phyloP scores from a whole-genome alignment of 30 jellyfish, hydroid and myxozoan genomes.

The Nemopilema nomurai region DNA sequence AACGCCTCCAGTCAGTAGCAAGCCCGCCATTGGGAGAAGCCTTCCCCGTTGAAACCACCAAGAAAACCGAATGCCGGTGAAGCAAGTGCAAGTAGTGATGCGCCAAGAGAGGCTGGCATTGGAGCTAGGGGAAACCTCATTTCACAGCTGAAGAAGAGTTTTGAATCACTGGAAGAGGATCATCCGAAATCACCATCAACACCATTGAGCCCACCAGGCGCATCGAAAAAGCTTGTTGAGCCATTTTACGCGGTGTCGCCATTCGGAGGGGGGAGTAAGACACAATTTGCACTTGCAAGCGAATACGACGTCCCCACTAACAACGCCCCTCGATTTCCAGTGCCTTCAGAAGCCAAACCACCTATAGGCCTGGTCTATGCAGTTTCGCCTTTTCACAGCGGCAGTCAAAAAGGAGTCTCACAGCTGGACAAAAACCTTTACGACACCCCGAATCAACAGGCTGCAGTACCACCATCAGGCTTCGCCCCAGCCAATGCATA shows the following conservation, averaged over 20 bases:
- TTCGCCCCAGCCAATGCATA: slow-evolving; percentile 21
- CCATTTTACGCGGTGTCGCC: slow-evolving; percentile 65
- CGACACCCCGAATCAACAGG: slow-evolving; percentile 36
- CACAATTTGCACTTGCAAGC: slow-evolving; percentile 30
- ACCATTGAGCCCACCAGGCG: slow-evolving; percentile 7
- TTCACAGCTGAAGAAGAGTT: slow-evolving; percentile 65
- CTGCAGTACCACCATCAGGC: not conserved
- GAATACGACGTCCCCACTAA: slow-evolving; percentile 59
- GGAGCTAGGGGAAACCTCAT: slow-evolving; percentile 30
- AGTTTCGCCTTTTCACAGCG: slow-evolving; percentile 68
- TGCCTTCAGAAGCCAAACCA: slow-evolving; percentile 12
- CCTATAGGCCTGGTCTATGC: slow-evolving; percentile 47
- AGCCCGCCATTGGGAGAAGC: slow-evolving; percentile 38
- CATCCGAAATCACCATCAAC: slow-evolving; percentile 3
- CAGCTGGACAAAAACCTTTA: slow-evolving; percentile 30
- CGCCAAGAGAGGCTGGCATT: slow-evolving; percentile 8
- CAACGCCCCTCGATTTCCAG: slow-evolving; percentile 17
- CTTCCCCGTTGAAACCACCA: slow-evolving; percentile 54
- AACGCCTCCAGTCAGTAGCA: slow-evolving; percentile 16
- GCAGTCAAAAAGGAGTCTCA: slow-evolving; percentile 7
- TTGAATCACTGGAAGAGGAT: slow-evolving; percentile 22
- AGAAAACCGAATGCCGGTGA: slow-evolving; percentile 1
- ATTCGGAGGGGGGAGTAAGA: slow-evolving; percentile 17
- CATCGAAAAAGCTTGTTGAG: slow-evolving; percentile 40
- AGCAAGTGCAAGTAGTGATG: not conserved